Percentiles rank a stretch among this genome's conserved stretches.
phyloP scores from a whole-genome alignment of 2,113 vertebrate species.

The Brachirus orientalis region DNA sequence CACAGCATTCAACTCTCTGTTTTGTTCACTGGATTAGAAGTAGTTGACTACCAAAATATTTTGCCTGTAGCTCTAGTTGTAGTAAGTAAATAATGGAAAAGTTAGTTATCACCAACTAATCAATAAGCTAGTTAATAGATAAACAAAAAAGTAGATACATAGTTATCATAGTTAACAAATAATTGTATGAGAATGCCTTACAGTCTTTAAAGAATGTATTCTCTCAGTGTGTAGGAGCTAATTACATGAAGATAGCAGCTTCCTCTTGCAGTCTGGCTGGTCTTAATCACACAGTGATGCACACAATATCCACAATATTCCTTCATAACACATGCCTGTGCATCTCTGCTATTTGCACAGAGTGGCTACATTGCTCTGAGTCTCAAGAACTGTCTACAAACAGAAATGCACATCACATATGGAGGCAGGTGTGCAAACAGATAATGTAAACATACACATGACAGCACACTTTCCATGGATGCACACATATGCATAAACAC shows the following conservation, averaged over 20 bases:
- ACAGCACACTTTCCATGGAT: constrained; percentile 25
- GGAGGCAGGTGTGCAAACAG: constrained; percentile 59
- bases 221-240: constrained; percentile 20
- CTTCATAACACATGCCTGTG: constrained; percentile 39
- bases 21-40: too few species aligned
- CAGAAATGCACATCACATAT: constrained; percentile 25
- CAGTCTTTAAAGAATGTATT: constrained; percentile 40
- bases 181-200: too few species aligned
- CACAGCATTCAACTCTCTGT: too few species aligned
- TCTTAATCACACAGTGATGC: constrained; percentile 48
- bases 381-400: constrained; percentile 24
- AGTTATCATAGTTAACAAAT: too few species aligned
- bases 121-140: constrained; percentile 37
- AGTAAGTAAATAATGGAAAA: too few species aligned
- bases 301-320: constrained; percentile 15
- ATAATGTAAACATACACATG: constrained; percentile 47
- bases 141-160: constrained; percentile 13
- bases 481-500: constrained; percentile 21
- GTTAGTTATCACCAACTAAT: too few species aligned
- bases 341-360: constrained; percentile 50
- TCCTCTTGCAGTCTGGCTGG: constrained; percentile 35
- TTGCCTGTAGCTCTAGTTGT: too few species aligned
- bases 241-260: constrained; percentile 30
- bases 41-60: too few species aligned
- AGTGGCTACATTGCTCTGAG: constrained; percentile 39